Conservation (phyloP, 1,140 invertebrate species). For the Tribolium madens region DNA sequence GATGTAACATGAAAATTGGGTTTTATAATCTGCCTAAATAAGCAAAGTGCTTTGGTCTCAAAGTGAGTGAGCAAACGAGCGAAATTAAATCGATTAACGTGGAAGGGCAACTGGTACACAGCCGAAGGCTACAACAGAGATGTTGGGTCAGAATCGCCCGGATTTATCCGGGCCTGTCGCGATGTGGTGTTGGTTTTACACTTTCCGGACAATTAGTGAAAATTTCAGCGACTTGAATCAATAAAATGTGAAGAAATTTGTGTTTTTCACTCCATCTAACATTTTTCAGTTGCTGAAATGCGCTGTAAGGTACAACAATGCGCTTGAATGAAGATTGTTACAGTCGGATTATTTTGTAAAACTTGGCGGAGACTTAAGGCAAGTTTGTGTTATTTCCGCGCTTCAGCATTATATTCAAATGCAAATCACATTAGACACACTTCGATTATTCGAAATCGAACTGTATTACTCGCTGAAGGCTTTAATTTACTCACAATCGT, state of each 20-base stretch:
- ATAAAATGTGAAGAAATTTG: neutral
- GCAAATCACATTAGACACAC: constrained; percentile 29
- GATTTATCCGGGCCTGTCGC: neutral
- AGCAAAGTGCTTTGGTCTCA: constrained; percentile 28
- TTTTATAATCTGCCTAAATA: constrained; percentile 35
- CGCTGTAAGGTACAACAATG: constrained; percentile 20
- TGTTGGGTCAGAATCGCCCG: neutral
- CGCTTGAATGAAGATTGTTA: constrained; percentile 37
- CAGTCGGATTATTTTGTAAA: constrained; percentile 27
- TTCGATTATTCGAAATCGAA: constrained; percentile 16
- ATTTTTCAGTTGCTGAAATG: constrained; percentile 2
- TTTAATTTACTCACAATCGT: neutral
- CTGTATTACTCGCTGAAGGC: neutral
- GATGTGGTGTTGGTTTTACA: neutral
- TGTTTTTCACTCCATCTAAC: neutral
- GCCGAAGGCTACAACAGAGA: neutral
- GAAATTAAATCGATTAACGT: constrained; percentile 37
- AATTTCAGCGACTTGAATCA: neutral
- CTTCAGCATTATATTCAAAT: constrained; percentile 24
- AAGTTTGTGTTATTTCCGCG: constrained; percentile 27
- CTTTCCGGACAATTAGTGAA: neutral
- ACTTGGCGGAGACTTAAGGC: constrained; percentile 26
- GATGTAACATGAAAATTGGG: constrained; percentile 26
- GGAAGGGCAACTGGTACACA: constrained; percentile 19
- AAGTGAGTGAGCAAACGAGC: constrained; percentile 27